phyloP scores from a whole-genome alignment of 2,113 vertebrate species.

The Psephotus haematonotus region DNA sequence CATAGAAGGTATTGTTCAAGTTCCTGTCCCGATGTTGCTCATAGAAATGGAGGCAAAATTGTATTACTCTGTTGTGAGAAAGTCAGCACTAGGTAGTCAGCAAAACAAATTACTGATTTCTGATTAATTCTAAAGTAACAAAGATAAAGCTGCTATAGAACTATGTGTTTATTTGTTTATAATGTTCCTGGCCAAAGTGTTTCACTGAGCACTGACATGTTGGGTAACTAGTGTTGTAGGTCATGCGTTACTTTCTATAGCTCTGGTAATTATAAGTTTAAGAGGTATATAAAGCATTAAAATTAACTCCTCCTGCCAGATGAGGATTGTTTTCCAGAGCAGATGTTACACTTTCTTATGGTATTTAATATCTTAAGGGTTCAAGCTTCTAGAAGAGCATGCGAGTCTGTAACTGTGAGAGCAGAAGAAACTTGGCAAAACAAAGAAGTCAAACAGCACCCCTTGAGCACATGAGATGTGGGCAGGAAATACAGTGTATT shows the following conservation, averaged over 20 bases:
- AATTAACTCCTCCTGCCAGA: neutral
- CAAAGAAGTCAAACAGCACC: neutral
- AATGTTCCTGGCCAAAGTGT: neutral
- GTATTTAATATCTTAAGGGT: neutral
- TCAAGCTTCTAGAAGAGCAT: neutral
- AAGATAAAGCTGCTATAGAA: neutral
- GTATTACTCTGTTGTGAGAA: neutral
- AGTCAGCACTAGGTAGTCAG: neutral
- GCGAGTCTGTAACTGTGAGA: neutral
- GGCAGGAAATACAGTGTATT: neutral
- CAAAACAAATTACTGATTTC: neutral
- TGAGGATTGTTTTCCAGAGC: neutral
- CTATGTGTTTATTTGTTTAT: neutral
- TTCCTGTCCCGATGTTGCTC: neutral
- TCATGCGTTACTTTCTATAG: neutral
- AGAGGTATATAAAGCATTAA: neutral
- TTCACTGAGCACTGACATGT: neutral
- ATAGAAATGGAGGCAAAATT: neutral
- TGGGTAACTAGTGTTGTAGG: neutral
- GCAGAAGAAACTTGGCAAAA: neutral
- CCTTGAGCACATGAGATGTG: fast-evolving
- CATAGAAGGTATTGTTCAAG: neutral
- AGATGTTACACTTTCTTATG: neutral
- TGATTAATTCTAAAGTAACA: neutral
- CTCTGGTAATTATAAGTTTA: neutral